phyloP scores from a whole-genome alignment of 2,113 vertebrate species.

The Hyaena hyaena region DNA sequence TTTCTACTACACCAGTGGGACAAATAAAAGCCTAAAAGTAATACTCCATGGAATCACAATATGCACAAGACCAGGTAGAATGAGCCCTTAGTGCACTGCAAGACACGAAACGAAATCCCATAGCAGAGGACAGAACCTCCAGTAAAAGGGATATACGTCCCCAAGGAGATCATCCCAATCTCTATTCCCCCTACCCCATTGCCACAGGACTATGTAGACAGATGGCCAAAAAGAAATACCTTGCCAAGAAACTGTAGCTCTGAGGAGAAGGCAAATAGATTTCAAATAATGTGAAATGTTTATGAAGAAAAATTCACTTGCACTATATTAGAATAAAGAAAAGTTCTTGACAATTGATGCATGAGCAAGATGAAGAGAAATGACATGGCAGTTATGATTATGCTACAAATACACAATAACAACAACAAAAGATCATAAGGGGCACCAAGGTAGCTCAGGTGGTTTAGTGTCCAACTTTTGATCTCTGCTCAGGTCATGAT shows the following conservation, averaged over 20 bases:
- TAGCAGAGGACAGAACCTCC: not conserved
- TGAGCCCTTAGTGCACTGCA: not conserved
- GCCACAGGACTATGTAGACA: not conserved
- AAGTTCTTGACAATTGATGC: not conserved
- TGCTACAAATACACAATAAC: not conserved
- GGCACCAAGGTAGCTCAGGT: too few relatives aligned
- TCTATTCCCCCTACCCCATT: not conserved
- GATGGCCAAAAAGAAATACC: not conserved
- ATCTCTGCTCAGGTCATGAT: too few relatives aligned
- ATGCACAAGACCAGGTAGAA: not conserved
- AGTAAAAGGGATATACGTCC: not conserved
- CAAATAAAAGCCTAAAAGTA: not conserved
- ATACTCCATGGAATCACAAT: not conserved
- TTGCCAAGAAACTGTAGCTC: not conserved
- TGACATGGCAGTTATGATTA: not conserved
- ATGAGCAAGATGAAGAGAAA: conserved; percentile 4
- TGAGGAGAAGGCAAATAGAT: not conserved
- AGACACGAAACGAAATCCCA: not conserved
- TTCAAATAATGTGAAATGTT: not conserved
- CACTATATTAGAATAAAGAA: not conserved
- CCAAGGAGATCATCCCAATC: not conserved
- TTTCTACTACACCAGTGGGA: not conserved
- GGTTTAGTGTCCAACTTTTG: too few relatives aligned
- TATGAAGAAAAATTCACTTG: conserved; percentile 8
- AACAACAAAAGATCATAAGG: too few relatives aligned